Conservation (phyloP, 2,888 invertebrate genomes). For the Gibbula magus region DNA sequence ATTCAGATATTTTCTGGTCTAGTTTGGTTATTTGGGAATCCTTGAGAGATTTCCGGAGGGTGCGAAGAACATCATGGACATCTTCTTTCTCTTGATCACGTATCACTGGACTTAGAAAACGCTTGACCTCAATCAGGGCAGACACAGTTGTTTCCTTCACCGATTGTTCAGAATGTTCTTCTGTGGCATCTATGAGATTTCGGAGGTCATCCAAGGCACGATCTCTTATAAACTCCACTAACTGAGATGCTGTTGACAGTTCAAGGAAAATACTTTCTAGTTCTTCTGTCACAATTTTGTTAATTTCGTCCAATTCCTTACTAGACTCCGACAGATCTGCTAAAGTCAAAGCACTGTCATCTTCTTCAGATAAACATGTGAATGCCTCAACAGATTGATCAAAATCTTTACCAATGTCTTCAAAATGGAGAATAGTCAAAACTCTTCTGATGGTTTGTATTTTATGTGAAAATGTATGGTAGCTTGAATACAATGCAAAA, state of each 20-base stretch:
- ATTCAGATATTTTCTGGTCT: conserved; percentile 5
- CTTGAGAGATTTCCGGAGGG: conserved; percentile 4
- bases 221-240: conserved; percentile 42
- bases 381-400: conserved; percentile 36
- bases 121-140: conserved; percentile 46
- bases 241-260: conserved; percentile 29
- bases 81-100: neutral
- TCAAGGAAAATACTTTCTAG: conserved; percentile 33
- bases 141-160: conserved; percentile 53
- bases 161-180: conserved; percentile 55
- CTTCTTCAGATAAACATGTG: conserved; percentile 23
- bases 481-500: neutral
- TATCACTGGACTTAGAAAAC: conserved; percentile 44
- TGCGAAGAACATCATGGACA: conserved; percentile 27
- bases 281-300: conserved; percentile 24
- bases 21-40: neutral
- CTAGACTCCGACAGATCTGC: conserved; percentile 30
- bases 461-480: conserved; percentile 12
- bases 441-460: conserved; percentile 21
- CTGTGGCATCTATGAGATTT: conserved; percentile 55
- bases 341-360: conserved; percentile 21
- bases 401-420: conserved; percentile 27
- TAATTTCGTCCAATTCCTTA: conserved; percentile 30
- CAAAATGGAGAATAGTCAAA: conserved; percentile 2
- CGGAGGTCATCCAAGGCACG: conserved; percentile 51